Evolutionary conservation across 2,888 invertebrate genomes (phyloP).

Genomic region (Acholoe squamosa): DNA sequence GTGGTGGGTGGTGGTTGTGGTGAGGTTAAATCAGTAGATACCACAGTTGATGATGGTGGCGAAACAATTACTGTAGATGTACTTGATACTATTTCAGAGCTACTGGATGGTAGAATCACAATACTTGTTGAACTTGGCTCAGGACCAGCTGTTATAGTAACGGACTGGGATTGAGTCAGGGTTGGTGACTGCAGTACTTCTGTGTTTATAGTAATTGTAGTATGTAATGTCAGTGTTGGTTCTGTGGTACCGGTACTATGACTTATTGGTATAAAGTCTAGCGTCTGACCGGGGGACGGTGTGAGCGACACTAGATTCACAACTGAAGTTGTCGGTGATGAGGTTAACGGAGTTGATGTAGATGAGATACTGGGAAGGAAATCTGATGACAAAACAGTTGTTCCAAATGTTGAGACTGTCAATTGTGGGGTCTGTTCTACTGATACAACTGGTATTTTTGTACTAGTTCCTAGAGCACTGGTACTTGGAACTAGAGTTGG

Average conservation of each 20-base stretch:
- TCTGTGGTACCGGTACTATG: not conserved
- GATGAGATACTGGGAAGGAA: not conserved
- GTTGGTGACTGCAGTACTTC: not conserved
- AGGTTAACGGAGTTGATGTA: not conserved
- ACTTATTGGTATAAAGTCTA: not conserved
- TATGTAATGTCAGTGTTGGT: not conserved
- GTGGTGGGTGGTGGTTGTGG: too few relatives aligned
- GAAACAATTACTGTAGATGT: too few relatives aligned
- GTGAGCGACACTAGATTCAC: not conserved
- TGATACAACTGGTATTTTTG: not conserved
- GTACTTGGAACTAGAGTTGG: not conserved
- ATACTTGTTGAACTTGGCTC: not conserved
- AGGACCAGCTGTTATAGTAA: not conserved
- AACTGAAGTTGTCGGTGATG: not conserved
- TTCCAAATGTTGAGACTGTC: not conserved
- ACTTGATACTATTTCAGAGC: not conserved
- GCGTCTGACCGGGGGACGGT: slow-evolving; percentile 30
- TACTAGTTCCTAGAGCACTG: not conserved
- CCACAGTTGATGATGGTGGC: too few relatives aligned
- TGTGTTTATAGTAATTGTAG: not conserved
- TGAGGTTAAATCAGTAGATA: too few relatives aligned
- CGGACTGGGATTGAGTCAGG: not conserved
- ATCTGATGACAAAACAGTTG: not conserved
- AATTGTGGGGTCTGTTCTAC: not conserved
- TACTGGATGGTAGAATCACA: not conserved